Evolutionary conservation across 2,888 invertebrate species (phyloP), one percentile per base, ranked within the genome.

Genomic region (Scaptomyza parva): DNA sequence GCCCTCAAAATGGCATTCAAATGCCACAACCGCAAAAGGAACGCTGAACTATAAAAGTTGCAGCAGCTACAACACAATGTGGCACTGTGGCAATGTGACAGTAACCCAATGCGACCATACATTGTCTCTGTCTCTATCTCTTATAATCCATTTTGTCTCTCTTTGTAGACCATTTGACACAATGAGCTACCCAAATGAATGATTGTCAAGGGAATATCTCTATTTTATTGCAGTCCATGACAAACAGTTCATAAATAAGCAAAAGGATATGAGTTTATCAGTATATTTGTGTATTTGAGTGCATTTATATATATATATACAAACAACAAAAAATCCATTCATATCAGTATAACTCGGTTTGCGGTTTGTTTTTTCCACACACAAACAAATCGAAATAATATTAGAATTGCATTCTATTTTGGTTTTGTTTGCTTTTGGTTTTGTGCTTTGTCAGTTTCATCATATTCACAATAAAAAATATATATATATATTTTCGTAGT

Each of bases 161-260:
- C 11, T 43, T 50, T 3, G n/a, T n/a, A 33, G 8, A 35, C 39
- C 70, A 76, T 58, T 61, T 78, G 63, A 51, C 74, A 64, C 58
- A 83, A 74, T 76, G 80, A 63, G 70, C 60, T 54, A 43, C 24
- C 45, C 43, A 5, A 65, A 60, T n/a, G n/a, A 62, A 50, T 60
- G 72, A 55, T 61, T 62, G 55, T 63, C 28, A 18, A 47, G 83
- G 64, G 66, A 72, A 69, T 67, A 72, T 69, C 55, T 70, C 72
- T 75, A 75, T 77, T 82, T 86, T 82, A 82, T 80, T 82, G 86
- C 86, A 80, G 86, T 75, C 63, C 67, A 70, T 70, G 71, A 33
- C 64, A 75, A 80, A 67, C 66, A 77, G 82, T 86, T 82, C 80
- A 86, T 86, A 82, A 83, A 86, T 80, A 82, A 86, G 66, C 75